Conservation (phyloP, 2,113 vertebrate species). For the Macquaria australasica region DNA sequence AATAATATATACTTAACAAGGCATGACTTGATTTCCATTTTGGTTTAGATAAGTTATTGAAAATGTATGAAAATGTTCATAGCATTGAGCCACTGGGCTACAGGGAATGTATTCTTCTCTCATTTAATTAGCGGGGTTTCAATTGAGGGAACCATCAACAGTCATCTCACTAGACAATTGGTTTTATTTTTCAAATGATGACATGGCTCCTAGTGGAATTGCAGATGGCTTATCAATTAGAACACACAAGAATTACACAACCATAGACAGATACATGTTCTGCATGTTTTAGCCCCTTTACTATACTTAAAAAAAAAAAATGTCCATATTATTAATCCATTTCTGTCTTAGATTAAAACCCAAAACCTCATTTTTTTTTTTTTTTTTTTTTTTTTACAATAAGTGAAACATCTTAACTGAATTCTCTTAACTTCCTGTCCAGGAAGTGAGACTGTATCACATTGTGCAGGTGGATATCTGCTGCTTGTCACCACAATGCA, state of each 20-base stretch:
- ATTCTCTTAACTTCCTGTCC: too few relatives aligned
- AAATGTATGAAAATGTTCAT: slow-evolving; percentile 38
- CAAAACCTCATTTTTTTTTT: neutral
- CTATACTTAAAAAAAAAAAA: neutral
- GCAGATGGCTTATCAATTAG: slow-evolving; percentile 31
- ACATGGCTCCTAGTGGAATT: slow-evolving; percentile 20
- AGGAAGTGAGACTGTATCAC: too few relatives aligned
- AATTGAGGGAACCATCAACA: slow-evolving; percentile 41
- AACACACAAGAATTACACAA: neutral
- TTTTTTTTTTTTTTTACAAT: neutral
- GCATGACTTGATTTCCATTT: slow-evolving; percentile 54
- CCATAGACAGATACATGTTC: neutral
- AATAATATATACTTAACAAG: slow-evolving; percentile 51
- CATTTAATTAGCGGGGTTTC: slow-evolving; percentile 59
- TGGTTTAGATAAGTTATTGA: slow-evolving; percentile 61
- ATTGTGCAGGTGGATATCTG: neutral
- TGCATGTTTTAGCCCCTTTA: neutral
- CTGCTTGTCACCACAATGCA: neutral
- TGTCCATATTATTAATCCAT: neutral
- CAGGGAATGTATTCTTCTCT: slow-evolving; percentile 34
- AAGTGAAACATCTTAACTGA: neutral
- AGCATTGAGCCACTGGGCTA: slow-evolving; percentile 30
- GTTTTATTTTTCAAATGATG: slow-evolving; percentile 33
- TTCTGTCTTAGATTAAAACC: neutral
- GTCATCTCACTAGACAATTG: slow-evolving; percentile 34